A percentile compares a stretch with the other conserved stretches of the same genome.
These are phyloP conservation scores for Tyrophagus putrescentiae DNA, from an alignment of 1,140 invertebrate species.

Conservation along the genomic window DNA sequence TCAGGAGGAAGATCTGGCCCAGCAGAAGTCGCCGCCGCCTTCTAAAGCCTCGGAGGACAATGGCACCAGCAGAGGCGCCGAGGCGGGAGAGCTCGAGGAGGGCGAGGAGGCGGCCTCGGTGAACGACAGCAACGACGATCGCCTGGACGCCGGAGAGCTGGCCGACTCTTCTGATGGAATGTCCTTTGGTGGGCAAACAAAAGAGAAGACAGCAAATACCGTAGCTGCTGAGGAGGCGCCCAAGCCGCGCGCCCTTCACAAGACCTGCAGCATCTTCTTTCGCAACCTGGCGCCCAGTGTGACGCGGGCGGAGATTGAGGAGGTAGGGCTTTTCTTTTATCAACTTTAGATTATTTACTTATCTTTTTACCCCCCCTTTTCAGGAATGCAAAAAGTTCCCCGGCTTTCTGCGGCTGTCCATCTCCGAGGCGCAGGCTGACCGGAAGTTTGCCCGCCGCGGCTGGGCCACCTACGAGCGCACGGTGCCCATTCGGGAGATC, in stretches of 20 bases:
- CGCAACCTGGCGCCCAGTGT: slow-evolving; percentile 87
- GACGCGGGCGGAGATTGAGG: slow-evolving; percentile 74
- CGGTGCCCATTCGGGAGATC: slow-evolving; percentile 97
- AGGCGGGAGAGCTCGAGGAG: slow-evolving; percentile 30
- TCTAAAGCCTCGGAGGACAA: neutral
- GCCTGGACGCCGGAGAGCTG: slow-evolving; percentile 20
- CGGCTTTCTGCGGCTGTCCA: slow-evolving; percentile 85
- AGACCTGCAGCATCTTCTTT: slow-evolving; percentile 91
- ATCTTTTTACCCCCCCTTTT: slow-evolving; percentile 21
- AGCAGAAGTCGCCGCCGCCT: slow-evolving; percentile 29
- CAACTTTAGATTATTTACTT: slow-evolving; percentile 12
- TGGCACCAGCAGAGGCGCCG: neutral
- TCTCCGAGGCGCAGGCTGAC: slow-evolving; percentile 91
- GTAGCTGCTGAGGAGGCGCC: slow-evolving; percentile 15
- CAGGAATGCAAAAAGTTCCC: slow-evolving; percentile 84
- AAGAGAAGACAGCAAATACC: slow-evolving; percentile 37
- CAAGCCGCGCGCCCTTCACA: slow-evolving; percentile 49
- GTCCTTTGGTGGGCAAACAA: too few species aligned
- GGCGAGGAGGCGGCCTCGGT: slow-evolving; percentile 35
- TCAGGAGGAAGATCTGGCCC: slow-evolving; percentile 30
- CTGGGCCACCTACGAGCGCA: slow-evolving; percentile 92
- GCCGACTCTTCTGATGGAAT: too few species aligned
- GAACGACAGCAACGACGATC: slow-evolving; percentile 26
- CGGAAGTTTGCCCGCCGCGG: slow-evolving; percentile 84
- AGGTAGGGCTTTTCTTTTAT: slow-evolving; percentile 10